Percentiles rank a stretch among this genome's conserved stretches.
Evolutionary conservation across 2,113 vertebrate species (phyloP).

Genomic region (Gasterosteus nipponicus): DNA sequence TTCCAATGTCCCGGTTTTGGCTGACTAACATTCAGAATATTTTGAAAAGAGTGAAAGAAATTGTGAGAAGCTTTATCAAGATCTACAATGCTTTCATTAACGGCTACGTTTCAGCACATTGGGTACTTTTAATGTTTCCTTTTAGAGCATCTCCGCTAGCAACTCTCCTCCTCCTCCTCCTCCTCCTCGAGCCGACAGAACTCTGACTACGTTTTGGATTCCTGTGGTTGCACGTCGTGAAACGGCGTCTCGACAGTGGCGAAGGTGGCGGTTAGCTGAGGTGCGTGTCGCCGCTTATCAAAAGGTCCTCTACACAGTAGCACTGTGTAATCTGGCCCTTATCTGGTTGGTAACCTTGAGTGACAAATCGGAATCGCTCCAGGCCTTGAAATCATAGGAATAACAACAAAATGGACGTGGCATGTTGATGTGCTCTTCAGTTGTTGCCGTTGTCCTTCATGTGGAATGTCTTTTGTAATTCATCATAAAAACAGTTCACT

Average conservation of each 20-base stretch:
- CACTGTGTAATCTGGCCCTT: conserved; percentile 59
- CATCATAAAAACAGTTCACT: not conserved
- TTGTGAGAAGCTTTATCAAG: not conserved
- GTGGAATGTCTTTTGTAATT: not conserved
- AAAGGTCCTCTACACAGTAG: conserved; percentile 56
- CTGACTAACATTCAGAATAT: not conserved
- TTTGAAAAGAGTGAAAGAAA: not conserved
- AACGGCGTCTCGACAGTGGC: not conserved
- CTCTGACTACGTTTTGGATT: not conserved
- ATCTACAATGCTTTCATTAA: not conserved
- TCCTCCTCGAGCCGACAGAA: not conserved
- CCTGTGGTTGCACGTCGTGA: not conserved
- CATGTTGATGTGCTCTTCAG: not conserved
- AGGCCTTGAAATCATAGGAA: not conserved
- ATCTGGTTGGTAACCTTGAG: conserved; percentile 68
- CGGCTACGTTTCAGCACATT: not conserved
- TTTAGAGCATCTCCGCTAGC: not conserved
- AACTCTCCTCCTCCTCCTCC: not conserved
- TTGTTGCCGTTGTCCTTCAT: not conserved
- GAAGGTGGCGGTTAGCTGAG: conserved; percentile 2
- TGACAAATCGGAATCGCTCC: conserved; percentile 16
- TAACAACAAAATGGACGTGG: not conserved
- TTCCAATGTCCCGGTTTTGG: not conserved
- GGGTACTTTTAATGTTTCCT: not conserved
- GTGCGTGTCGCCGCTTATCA: conserved; percentile 58